Base-by-base conservation (phyloP, 2,888 invertebrate genomes). In the Volucella zonaria region DNA sequence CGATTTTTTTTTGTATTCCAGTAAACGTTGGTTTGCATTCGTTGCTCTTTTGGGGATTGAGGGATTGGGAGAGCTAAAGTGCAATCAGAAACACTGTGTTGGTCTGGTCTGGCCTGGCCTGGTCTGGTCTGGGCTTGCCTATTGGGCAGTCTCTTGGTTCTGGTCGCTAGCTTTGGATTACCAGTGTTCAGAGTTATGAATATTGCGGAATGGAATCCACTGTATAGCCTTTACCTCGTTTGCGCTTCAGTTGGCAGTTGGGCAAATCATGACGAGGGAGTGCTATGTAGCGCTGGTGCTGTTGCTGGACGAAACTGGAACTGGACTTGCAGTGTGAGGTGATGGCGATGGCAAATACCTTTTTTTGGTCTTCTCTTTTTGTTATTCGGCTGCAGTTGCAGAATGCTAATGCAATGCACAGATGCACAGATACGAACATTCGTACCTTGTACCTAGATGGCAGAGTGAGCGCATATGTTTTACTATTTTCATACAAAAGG, bases 181-280 rank as follows among this genome's bases (percentile, higher is more conserved):
- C 31, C 6, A 31, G 31, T 31, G 6, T 31, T 31, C 31, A 31
- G 31, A 31, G 31, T 40, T 42, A 15, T 49, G 59, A 47, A 42
- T 70, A 47, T 71, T 54, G 54, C 66, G 1, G 14, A 79, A 31
- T 61, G 59, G 47, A 67, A 54, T 66, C 67, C 71, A 31, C 6
- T 31, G 6, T 2, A 31, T 31, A 85, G 85, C 81, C 73, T 76
- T 85, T 85, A 80, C 76, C 85, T 73, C 76, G 79, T 85, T 76
- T 68, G 77, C 73, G 81, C 85, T 81, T 81, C 67, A 77, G 73
- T 81, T 77, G 73, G 42, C 56, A 18, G 66, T 67, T 70, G 71
- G 62, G 64, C 40, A 66, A 75, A 43, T 64, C 68, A 51, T 40
- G 42, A 18, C 45, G 79, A 61, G 66, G 71, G 83, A 80, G 80